phyloP scores from a whole-genome alignment of 2,797 vertebrate species.

The Rallus crepitans region DNA sequence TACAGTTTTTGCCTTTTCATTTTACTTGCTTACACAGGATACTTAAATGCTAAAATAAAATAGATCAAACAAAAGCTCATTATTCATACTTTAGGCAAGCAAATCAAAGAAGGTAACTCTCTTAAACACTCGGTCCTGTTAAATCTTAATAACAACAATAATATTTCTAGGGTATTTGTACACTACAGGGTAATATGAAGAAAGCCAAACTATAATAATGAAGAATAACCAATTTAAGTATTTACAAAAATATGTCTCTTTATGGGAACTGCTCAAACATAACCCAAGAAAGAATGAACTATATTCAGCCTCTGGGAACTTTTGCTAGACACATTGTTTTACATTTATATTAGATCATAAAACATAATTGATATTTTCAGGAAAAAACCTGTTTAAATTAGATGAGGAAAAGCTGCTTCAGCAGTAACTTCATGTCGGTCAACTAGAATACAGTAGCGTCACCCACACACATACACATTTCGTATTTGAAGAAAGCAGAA shows the following conservation, averaged over 20 bases:
- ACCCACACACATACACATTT: not conserved
- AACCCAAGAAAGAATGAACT: slow-evolving; percentile 30
- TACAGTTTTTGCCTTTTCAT: not conserved
- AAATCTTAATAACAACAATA: slow-evolving; percentile 24
- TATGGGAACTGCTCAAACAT: slow-evolving; percentile 33
- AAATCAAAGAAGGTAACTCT: not conserved
- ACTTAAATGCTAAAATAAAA: slow-evolving; percentile 17
- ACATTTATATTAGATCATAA: slow-evolving; percentile 47
- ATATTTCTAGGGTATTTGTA: not conserved
- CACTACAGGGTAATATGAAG: not conserved
- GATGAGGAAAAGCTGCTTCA: slow-evolving; percentile 23
- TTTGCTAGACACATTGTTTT: slow-evolving; percentile 29
- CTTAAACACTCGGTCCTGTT: not conserved
- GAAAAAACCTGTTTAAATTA: not conserved
- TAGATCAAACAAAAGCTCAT: not conserved
- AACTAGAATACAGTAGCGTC: not conserved
- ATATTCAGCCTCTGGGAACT: slow-evolving; percentile 48
- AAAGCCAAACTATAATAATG: not conserved
- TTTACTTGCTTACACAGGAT: not conserved
- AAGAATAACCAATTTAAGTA: slow-evolving; percentile 30
- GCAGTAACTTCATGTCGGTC: not conserved
- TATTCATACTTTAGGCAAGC: not conserved
- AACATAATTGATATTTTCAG: slow-evolving; percentile 47
- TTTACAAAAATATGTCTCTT: slow-evolving; percentile 11
- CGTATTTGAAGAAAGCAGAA: not conserved